Evolutionary conservation across 2,113 vertebrate genomes (phyloP), one percentile per base, ranked within the genome.

Genomic region (Trogon surrucura): DNA sequence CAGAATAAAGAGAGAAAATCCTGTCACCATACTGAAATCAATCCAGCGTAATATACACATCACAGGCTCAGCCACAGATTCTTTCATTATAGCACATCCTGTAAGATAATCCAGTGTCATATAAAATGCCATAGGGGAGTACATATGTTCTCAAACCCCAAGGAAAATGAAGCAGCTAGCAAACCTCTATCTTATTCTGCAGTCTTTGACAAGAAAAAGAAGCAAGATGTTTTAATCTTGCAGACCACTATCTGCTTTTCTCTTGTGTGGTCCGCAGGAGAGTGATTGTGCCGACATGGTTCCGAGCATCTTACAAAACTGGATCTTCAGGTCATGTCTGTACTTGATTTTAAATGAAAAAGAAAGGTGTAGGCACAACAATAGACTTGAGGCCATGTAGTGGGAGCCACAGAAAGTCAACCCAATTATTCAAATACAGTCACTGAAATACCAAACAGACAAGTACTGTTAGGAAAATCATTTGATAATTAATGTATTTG

Each of bases 261-360:
- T 6, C 44, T 79, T 77, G 25, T 89, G 83, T 79, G 58, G 62
- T 84, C 69, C 9, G 8, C 71, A 75, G 18, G 14, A 91, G 36
- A 70, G n/a, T 7, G 48, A 91, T 92, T 18, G 0, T 2, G 13
- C 5, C 4, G 6, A 36, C 36, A 27, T 16, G 92, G 90, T 95
- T 94, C 95, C 9, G 57, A 95, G 80, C 41, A 58, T 61, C 83
- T 89, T 65, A 94, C 88, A 96, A 89, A 95, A 95, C 92, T 97
- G 88, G 96, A 96, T 96, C 90, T 96, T 95, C 91, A 87, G 89
- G 88, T 96, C 54, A 0, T 94, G 93, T 79, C 88, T 87, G 27
- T 92, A 81, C 80, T 92, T 0, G 29, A 95, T 81, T 91, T 92
- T 65, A 93, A 91, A 95, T 79, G 47, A 86, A 75, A 94, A 91